Base-by-base conservation (phyloP, 2,113 vertebrate genomes). In the Pachycephala philippinensis region DNA sequence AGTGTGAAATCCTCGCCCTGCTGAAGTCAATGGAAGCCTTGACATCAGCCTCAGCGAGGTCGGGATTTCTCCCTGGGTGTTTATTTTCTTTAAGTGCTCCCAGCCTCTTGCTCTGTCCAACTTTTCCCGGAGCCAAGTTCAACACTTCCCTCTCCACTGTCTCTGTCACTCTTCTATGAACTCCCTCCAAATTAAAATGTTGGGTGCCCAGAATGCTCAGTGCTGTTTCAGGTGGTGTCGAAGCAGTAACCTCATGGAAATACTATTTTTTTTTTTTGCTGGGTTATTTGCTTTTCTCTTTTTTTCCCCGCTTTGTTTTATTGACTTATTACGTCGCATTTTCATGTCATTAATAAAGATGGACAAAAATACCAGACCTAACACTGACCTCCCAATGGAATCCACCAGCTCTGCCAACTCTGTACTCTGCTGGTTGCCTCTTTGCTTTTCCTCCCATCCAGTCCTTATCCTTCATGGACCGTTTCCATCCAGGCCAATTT, bases 351-450 rank as follows among this genome's bases (percentile, higher is more conserved):
- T 74, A 90, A 74, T 85, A 61, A 83, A 90, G 50, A 95, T 23
- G 39, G 47, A 64, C 84, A 72, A 77, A 91, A 86, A 71, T 4
- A 39, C 53, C 83, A 90, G 82, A 83, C 90, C 87, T 52, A 44
- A 54, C 35, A 22, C 30, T 92, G 95, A 95, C 92, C 85, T 94
- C 75, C 30, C 19, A 1, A 13, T 84, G 92, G 90, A 96, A 96
- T 83, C 90, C 76, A 56, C 52, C 82, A 81, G 47, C 66, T 78
- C 90, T 95, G 93, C 93, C 93, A 96, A 6, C 77, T 82, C 23
- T 31, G 15, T 18, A 7, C 63, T 96, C 82, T 26, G 3, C 2
- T 77, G 59, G 87, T 88, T 80, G 75, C 71, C 42, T 90, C 85
- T 84, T 83, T 74, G 50, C 79, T 88, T 83, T 83, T 72, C 70